A percentile compares a stretch with the other conserved stretches of the same genome.
Evolutionary conservation across 23 tunicate genomes (phyloP).

Genomic region (Ascidia mentula): DNA sequence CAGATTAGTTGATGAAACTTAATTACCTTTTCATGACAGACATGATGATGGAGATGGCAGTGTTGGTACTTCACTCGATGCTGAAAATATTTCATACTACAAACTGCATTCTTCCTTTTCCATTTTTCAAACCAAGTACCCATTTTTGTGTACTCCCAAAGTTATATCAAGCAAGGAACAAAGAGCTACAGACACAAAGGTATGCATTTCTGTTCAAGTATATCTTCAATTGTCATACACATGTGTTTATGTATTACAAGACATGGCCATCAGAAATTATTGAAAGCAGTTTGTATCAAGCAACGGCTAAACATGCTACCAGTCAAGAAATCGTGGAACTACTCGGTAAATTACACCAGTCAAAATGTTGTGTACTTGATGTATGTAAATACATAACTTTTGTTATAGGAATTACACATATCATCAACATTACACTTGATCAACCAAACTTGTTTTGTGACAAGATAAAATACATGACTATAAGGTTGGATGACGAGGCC

Average conservation of each 20-base stretch:
- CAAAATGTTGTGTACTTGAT: neutral
- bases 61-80: neutral
- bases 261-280: slow-evolving; percentile 93
- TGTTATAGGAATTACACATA: slow-evolving; percentile 76
- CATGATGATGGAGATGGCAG: slow-evolving; percentile 14
- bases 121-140: slow-evolving; percentile 34
- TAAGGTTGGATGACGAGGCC: slow-evolving; percentile 60
- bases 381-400: neutral
- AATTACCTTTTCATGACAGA: too few species aligned
- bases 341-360: too few species aligned
- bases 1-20: too few species aligned
- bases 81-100: slow-evolving; percentile 8
- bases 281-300: slow-evolving; percentile 49
- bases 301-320: slow-evolving; percentile 66
- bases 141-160: slow-evolving; percentile 51
- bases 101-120: slow-evolving; percentile 10
- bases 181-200: slow-evolving; percentile 18
- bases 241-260: too few species aligned
- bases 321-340: slow-evolving; percentile 30
- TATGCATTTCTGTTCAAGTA: neutral
- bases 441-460: slow-evolving; percentile 57
- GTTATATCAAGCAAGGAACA: slow-evolving; percentile 3
- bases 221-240: neutral
- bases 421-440: slow-evolving; percentile 68
- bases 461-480: slow-evolving; percentile 49